These are phyloP conservation scores for Bubalus kerabau DNA, from an alignment of 2,113 vertebrate species.

Conservation along the genomic window DNA sequence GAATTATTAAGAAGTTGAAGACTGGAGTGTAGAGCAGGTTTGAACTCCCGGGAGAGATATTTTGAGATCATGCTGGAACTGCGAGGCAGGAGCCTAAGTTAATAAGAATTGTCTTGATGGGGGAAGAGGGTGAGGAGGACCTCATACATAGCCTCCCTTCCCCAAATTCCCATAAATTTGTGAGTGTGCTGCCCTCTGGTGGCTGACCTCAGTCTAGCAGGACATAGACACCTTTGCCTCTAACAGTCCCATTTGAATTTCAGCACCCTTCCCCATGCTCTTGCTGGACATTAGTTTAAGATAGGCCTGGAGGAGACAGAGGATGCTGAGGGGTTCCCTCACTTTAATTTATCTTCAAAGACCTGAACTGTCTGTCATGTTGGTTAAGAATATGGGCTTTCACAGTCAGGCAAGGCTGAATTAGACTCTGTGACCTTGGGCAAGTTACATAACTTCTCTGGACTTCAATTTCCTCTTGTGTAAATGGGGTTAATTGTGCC, in stretches of 20 bases:
- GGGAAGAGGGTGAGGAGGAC: not conserved
- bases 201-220: not conserved
- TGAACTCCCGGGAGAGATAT: not conserved
- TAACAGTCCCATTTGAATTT: not conserved
- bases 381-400: not conserved
- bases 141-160: not conserved
- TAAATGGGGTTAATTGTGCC: not conserved
- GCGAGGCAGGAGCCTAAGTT: not conserved
- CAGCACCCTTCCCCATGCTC: not conserved
- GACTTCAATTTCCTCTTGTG: not conserved
- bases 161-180: constrained; percentile 2
- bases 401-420: not conserved
- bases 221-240: not conserved
- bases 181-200: constrained; percentile 57
- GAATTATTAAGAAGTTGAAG: not conserved
- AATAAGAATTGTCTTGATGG: not conserved
- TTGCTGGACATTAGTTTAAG: not conserved
- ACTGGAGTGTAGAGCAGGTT: not conserved
- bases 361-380: not conserved
- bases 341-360: not conserved
- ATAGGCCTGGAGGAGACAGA: not conserved
- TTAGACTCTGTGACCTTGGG: constrained; percentile 30
- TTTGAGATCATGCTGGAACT: not conserved
- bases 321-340: not conserved
- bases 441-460: constrained; percentile 24